Percentiles rank a stretch among this genome's conserved stretches.
Conservation (phyloP, 2,888 invertebrate species). For the Acleris emargana region DNA sequence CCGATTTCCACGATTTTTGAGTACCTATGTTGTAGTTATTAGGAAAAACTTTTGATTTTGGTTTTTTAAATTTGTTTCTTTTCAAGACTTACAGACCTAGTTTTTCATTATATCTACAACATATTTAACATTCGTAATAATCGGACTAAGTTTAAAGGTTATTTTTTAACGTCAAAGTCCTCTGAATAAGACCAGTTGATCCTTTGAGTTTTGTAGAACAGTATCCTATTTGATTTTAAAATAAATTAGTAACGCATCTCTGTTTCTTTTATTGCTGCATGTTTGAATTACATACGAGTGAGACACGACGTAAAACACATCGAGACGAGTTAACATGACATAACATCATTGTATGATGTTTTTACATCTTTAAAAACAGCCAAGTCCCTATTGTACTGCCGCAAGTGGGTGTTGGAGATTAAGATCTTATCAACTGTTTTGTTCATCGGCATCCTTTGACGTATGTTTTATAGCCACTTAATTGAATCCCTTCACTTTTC, state of each 20-base stretch:
- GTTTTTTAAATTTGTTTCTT: too few relatives aligned
- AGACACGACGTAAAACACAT: slow-evolving; percentile 64
- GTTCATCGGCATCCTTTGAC: slow-evolving; percentile 64
- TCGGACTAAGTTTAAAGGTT: too few relatives aligned
- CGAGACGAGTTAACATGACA: slow-evolving; percentile 57
- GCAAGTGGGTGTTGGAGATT: slow-evolving; percentile 65
- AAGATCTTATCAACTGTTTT: slow-evolving; percentile 71
- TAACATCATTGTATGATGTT: slow-evolving; percentile 69
- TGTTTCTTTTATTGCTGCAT: slow-evolving; percentile 26
- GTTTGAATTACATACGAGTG: slow-evolving; percentile 39
- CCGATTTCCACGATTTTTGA: too few relatives aligned
- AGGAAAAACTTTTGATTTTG: too few relatives aligned
- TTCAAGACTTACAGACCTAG: too few relatives aligned
- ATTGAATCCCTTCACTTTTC: slow-evolving; percentile 39
- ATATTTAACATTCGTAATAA: too few relatives aligned
- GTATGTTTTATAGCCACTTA: slow-evolving; percentile 43
- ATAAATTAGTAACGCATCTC: not conserved
- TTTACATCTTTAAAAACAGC: slow-evolving; percentile 55
- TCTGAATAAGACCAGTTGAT: too few relatives aligned
- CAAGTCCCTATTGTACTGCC: slow-evolving; percentile 55
- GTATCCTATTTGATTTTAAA: too few relatives aligned
- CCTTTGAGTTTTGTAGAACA: too few relatives aligned
- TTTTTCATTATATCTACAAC: too few relatives aligned
- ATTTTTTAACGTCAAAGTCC: too few relatives aligned
- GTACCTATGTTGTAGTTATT: too few relatives aligned